Evolutionary conservation across 2,113 vertebrate species (phyloP).

Genomic region (Cololabis saira): DNA sequence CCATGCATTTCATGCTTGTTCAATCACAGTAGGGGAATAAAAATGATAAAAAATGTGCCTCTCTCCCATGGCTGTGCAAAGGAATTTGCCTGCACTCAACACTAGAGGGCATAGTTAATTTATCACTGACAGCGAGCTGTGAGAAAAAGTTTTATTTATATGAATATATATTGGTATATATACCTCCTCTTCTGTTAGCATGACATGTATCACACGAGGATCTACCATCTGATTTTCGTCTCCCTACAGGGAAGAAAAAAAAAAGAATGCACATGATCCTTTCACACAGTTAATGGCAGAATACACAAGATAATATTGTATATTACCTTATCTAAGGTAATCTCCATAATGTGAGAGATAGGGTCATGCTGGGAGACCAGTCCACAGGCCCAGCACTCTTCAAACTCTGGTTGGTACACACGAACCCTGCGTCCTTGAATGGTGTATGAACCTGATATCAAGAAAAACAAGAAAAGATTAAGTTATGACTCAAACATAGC

Average conservation of each 20-base stretch:
- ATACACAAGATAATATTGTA: background rate
- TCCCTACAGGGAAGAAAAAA: slow-evolving; percentile 73
- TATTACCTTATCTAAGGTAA: slow-evolving; percentile 90
- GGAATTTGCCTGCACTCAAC: no score
- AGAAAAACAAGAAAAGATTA: background rate
- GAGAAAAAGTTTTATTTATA: no score
- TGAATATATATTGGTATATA: no score
- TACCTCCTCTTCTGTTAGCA: slow-evolving; percentile 83
- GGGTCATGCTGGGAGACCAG: slow-evolving; percentile 93
- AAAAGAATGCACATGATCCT: background rate
- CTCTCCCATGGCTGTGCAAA: no score
- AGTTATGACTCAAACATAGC: background rate
- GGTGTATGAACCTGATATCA: slow-evolving; percentile 87
- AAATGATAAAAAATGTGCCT: no score
- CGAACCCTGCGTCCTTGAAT: slow-evolving; percentile 94
- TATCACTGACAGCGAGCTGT: no score
- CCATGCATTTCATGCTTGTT: no score
- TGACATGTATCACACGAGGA: slow-evolving; percentile 94
- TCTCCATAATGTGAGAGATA: slow-evolving; percentile 93
- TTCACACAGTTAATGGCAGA: background rate
- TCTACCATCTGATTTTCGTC: slow-evolving; percentile 92
- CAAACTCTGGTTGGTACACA: slow-evolving; percentile 95
- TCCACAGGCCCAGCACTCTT: slow-evolving; percentile 89
- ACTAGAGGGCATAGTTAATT: no score
- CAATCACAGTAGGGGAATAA: no score